A percentile compares a stretch with the other conserved stretches of the same genome.
These are phyloP conservation scores for Siniperca scherzeri DNA, from an alignment of 2,797 vertebrate genomes.

Conservation along the genomic window DNA sequence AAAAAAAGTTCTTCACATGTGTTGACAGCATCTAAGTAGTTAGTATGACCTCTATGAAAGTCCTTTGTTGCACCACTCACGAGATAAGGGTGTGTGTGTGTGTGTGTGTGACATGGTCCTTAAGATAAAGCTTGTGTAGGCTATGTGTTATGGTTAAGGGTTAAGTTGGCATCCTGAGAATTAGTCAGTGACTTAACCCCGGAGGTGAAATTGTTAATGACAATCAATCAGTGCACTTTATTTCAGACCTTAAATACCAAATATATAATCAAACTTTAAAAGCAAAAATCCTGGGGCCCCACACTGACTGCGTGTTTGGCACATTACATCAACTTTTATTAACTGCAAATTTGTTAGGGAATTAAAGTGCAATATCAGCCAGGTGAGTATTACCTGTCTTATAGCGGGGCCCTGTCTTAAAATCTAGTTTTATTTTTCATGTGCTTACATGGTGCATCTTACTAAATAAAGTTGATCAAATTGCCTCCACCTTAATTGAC, in stretches of 20 bases:
- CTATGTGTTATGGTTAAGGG: too few relatives aligned
- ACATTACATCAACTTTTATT: not conserved
- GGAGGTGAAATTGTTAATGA: not conserved
- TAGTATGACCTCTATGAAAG: not conserved
- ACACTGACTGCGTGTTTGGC: not conserved
- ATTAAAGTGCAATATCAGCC: too few relatives aligned
- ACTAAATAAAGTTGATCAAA: not conserved
- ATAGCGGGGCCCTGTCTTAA: not conserved
- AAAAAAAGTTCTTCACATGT: not conserved
- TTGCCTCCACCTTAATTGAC: not conserved
- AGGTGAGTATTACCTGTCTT: too few relatives aligned
- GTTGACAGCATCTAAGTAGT: slow-evolving; percentile 1
- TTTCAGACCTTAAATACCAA: not conserved
- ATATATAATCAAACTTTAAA: not conserved
- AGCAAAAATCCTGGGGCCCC: not conserved
- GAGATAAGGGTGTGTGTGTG: slow-evolving; percentile 5
- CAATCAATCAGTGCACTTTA: not conserved
- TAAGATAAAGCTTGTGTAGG: not conserved
- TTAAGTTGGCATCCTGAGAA: not conserved
- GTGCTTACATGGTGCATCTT: not conserved
- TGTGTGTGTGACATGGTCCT: not conserved
- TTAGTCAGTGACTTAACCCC: not conserved
- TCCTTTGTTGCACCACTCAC: not conserved
- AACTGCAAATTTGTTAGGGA: not conserved
- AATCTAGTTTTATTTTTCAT: not conserved